These are phyloP conservation scores for Tarsius wallacei DNA, from an alignment of 2,797 vertebrate genomes.

Conservation along the genomic window DNA sequence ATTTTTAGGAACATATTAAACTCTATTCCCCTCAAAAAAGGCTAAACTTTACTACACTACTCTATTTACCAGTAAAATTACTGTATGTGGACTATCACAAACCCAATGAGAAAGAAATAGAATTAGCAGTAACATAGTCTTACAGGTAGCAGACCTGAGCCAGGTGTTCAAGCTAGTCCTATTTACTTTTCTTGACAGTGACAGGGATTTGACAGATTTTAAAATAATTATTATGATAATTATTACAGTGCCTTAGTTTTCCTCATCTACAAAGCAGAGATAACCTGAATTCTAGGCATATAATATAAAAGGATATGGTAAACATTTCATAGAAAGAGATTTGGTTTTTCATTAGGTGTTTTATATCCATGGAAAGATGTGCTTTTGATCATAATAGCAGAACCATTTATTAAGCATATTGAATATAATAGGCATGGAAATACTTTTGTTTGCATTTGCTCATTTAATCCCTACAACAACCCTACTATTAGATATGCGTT, in stretches of 20 bases:
- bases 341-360: not conserved
- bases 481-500: not conserved
- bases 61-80: no score
- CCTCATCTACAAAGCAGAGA: constrained; percentile 23
- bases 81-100: no score
- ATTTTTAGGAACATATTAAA: not conserved
- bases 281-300: not conserved
- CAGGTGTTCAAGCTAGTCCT: not conserved
- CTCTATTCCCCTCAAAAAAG: not conserved
- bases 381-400: not conserved
- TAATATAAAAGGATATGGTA: not conserved
- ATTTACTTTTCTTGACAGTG: not conserved
- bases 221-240: not conserved
- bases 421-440: not conserved
- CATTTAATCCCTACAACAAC: not conserved
- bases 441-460: not conserved
- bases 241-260: not conserved
- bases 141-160: not conserved
- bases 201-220: not conserved
- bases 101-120: not conserved
- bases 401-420: not conserved
- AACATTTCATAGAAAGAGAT: not conserved
- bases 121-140: not conserved
- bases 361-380: not conserved
- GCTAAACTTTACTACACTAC: not conserved